Evolutionary conservation across 2,113 vertebrate species (phyloP).

Genomic region (Hemiprocne comata): DNA sequence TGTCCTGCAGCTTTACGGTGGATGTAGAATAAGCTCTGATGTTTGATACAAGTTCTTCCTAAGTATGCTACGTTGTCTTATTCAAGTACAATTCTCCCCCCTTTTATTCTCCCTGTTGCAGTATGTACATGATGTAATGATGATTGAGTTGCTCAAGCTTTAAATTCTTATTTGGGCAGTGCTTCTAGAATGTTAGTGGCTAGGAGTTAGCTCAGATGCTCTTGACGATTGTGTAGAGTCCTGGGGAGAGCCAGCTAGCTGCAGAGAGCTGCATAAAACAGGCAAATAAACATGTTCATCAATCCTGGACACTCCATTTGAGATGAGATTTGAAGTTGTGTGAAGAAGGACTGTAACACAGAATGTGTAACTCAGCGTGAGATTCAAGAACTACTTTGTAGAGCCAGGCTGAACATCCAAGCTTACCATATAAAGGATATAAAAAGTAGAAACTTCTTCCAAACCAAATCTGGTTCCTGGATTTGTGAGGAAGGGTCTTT

Average conservation of each 20-base stretch:
- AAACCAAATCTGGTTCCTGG: conserved; percentile 18
- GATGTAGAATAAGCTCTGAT: neutral
- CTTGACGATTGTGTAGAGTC: neutral
- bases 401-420: neutral
- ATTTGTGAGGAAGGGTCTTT: conserved; percentile 2
- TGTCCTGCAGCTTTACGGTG: neutral
- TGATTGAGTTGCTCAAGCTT: neutral
- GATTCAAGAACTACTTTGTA: neutral
- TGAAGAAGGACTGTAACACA: neutral
- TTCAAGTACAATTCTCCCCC: neutral
- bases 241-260: neutral
- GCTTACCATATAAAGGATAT: neutral
- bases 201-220: neutral
- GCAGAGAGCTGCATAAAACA: neutral
- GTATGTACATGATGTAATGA: neutral
- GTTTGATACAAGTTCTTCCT: neutral
- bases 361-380: neutral
- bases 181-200: neutral
- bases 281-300: neutral
- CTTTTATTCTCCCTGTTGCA: neutral
- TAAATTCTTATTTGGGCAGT: neutral
- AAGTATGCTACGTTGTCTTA: neutral
- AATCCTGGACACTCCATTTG: neutral
- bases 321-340: neutral
- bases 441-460: conserved; percentile 14